Evolutionary conservation across 53 echinoderm and acorn worm genomes (phyloP).

Genomic region (Holothuria scabra): DNA sequence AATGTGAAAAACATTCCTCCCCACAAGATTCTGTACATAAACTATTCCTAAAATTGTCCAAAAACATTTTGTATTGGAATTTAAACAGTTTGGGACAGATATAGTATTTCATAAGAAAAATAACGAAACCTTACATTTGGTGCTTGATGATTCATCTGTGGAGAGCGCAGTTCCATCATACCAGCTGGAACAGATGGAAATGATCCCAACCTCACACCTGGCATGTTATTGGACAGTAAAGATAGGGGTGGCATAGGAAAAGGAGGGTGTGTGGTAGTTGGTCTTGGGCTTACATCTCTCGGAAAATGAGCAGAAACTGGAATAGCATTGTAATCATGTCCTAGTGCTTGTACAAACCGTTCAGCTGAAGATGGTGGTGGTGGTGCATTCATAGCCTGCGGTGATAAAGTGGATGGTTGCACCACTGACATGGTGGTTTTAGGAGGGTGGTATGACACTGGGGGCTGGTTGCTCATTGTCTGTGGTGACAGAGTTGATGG

Average conservation of each 20-base stretch:
- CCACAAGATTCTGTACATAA: too few relatives aligned
- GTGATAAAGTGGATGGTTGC: slow-evolving; percentile 24
- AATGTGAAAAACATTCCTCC: too few relatives aligned
- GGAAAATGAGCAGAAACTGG: slow-evolving; percentile 17
- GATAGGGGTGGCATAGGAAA: slow-evolving; percentile 2
- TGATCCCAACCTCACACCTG: slow-evolving; percentile 11
- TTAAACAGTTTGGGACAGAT: too few relatives aligned
- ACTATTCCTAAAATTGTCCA: too few relatives aligned
- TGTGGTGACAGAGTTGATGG: slow-evolving; percentile 30
- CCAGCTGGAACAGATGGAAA: slow-evolving; percentile 35
- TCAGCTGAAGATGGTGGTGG: slow-evolving; percentile 38
- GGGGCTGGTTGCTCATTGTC: neutral
- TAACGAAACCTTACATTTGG: slow-evolving; percentile 1
- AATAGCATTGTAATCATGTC: slow-evolving; percentile 49
- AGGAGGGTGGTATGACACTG: slow-evolving; percentile 30
- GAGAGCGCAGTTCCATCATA: slow-evolving; percentile 48
- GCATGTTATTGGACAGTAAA: neutral
- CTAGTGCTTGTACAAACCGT: slow-evolving; percentile 40
- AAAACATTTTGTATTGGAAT: too few relatives aligned
- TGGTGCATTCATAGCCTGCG: slow-evolving; percentile 1
- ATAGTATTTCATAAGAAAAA: too few relatives aligned
- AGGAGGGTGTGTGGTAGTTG: neutral
- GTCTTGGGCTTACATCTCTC: slow-evolving; percentile 13
- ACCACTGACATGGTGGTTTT: slow-evolving; percentile 8
- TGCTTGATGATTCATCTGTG: slow-evolving; percentile 28